Evolutionary conservation across 2,797 vertebrate genomes (phyloP).

Genomic region (Siniperca obscura): DNA sequence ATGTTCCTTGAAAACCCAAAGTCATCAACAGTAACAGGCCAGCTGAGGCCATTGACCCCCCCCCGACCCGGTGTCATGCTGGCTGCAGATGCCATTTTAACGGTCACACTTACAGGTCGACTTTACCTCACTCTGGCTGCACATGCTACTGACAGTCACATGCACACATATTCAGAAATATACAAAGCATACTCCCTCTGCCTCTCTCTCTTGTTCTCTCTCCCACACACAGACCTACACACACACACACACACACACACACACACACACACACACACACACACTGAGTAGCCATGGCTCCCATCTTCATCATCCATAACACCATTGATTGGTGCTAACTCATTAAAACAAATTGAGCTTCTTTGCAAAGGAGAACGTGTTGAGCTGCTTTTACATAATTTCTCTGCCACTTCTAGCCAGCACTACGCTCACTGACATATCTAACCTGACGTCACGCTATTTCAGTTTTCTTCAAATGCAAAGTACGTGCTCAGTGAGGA

Average conservation of each 20-base stretch:
- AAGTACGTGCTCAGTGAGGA: background rate
- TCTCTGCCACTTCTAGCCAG: slow-evolving; percentile 25
- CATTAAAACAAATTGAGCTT: slow-evolving; percentile 62
- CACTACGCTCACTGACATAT: background rate
- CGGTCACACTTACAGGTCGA: slow-evolving; percentile 63
- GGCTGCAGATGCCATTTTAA: slow-evolving; percentile 53
- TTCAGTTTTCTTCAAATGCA: background rate
- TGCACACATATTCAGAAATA: slow-evolving; percentile 35
- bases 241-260: background rate
- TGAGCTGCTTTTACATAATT: slow-evolving; percentile 32
- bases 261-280: background rate
- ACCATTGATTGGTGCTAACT: slow-evolving; percentile 55
- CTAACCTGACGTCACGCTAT: background rate
- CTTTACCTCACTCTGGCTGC: slow-evolving; percentile 20
- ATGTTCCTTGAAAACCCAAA: background rate
- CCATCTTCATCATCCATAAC: slow-evolving; percentile 28
- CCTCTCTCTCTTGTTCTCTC: background rate
- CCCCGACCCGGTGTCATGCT: background rate
- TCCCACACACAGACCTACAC: background rate
- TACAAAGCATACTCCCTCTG: slow-evolving; percentile 24
- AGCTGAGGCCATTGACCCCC: background rate
- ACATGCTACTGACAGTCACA: slow-evolving; percentile 47
- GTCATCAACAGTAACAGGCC: background rate
- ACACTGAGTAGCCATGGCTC: slow-evolving; percentile 2
- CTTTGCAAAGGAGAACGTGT: slow-evolving; percentile 36